Percentiles rank a stretch among this genome's conserved stretches.
Evolutionary conservation across 2,888 invertebrate species (phyloP).

Genomic region (Meteorus cinctellus): DNA sequence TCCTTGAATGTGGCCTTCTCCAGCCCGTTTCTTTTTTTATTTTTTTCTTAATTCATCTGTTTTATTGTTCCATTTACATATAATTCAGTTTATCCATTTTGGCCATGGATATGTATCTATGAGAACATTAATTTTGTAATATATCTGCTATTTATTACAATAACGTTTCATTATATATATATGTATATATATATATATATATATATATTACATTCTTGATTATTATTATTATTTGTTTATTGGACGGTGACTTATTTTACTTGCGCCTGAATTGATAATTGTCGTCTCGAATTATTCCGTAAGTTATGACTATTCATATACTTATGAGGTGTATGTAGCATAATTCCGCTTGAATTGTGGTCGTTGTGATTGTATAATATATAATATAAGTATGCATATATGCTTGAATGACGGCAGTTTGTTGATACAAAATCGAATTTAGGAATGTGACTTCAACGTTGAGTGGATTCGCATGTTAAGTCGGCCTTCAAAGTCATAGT

Average conservation of each 20-base stretch:
- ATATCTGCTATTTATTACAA: background rate
- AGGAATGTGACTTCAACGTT: constrained; percentile 69
- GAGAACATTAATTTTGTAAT: background rate
- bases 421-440: background rate
- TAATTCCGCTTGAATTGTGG: background rate
- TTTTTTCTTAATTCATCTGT: background rate
- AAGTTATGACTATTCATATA: no score
- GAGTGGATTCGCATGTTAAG: constrained; percentile 79
- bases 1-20: background rate
- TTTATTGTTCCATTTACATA: background rate
- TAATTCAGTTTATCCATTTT: background rate
- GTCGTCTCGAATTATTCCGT: background rate
- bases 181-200: background rate
- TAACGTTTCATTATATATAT: background rate
- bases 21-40: background rate
- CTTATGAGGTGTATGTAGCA: no score
- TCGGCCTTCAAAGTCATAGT: constrained; percentile 81
- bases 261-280: background rate
- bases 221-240: background rate
- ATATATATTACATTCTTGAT: background rate
- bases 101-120: background rate
- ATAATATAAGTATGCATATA: no score
- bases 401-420: constrained; percentile 13
- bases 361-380: background rate
- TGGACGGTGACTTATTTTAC: constrained; percentile 13